A percentile compares a stretch with the other conserved stretches of the same genome.
Evolutionary conservation across 2,113 vertebrate genomes (phyloP).

Genomic region (Aviceda subcristata): DNA sequence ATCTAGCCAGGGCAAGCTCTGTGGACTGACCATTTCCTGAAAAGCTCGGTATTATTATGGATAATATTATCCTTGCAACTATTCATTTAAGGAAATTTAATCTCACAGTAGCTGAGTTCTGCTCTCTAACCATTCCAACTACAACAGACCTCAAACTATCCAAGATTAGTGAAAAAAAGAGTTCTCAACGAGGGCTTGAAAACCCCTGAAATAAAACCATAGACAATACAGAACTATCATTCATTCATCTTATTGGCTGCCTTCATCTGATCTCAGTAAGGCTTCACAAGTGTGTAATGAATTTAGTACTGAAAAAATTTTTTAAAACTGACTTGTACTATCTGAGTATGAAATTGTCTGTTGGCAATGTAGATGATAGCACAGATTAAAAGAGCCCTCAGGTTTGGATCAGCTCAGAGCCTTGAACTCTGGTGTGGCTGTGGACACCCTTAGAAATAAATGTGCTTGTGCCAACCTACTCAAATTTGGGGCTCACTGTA

Average conservation of each 20-base stretch:
- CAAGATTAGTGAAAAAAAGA: background rate
- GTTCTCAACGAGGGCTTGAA: background rate
- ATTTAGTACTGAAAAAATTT: background rate
- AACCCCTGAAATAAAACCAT: background rate
- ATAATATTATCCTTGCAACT: background rate
- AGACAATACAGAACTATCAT: background rate
- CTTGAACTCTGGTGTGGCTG: background rate
- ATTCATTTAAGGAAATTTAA: background rate
- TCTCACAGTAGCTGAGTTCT: background rate
- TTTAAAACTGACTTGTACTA: background rate
- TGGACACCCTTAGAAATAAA: background rate
- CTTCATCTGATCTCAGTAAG: background rate
- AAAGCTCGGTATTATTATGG: background rate
- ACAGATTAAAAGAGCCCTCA: background rate
- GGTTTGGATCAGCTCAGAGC: background rate
- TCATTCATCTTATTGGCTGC: background rate
- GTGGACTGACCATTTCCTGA: background rate
- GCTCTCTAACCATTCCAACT: background rate
- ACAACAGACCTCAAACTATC: background rate
- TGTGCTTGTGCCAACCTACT: background rate
- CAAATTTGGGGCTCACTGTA: background rate
- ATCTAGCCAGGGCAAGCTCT: background rate
- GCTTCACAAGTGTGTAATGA: background rate
- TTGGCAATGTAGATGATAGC: background rate
- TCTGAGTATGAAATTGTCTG: background rate